Percentiles rank a stretch among this genome's conserved stretches.
Evolutionary conservation across 2,797 vertebrate species (phyloP).

Genomic region (Glyptemys insculpta): DNA sequence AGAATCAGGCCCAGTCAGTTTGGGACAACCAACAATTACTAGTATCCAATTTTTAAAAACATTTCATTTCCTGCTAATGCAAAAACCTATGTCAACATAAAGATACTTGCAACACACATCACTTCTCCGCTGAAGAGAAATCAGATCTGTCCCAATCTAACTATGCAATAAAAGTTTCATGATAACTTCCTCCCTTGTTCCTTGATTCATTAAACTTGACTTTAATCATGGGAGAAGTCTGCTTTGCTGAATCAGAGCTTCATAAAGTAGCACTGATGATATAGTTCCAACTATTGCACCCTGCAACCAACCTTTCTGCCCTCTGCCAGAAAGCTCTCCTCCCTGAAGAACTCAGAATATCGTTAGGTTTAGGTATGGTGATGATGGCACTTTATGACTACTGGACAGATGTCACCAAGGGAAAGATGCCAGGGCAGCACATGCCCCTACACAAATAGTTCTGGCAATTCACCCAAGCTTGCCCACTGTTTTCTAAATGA

Average conservation of each 20-base stretch:
- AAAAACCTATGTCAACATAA: not conserved
- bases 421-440: not conserved
- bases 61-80: not conserved
- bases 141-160: not conserved
- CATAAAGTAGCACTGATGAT: not conserved
- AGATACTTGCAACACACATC: not conserved
- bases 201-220: not conserved
- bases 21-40: not conserved
- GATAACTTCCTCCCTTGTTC: not conserved
- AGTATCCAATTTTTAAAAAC: not conserved
- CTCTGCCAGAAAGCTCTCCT: not conserved
- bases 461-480: not conserved
- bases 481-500: fast-evolving
- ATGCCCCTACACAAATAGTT: fast-evolving
- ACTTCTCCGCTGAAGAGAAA: not conserved
- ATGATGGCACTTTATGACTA: fast-evolving
- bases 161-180: not conserved
- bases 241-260: not conserved
- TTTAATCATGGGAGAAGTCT: not conserved
- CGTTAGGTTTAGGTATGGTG: fast-evolving
- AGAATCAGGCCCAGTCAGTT: not conserved
- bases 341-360: fast-evolving
- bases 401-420: fast-evolving
- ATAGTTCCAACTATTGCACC: not conserved
- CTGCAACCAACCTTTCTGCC: not conserved